Evolutionary conservation across 2,113 vertebrate genomes (phyloP).

Genomic region (Prionailurus bengalensis): DNA sequence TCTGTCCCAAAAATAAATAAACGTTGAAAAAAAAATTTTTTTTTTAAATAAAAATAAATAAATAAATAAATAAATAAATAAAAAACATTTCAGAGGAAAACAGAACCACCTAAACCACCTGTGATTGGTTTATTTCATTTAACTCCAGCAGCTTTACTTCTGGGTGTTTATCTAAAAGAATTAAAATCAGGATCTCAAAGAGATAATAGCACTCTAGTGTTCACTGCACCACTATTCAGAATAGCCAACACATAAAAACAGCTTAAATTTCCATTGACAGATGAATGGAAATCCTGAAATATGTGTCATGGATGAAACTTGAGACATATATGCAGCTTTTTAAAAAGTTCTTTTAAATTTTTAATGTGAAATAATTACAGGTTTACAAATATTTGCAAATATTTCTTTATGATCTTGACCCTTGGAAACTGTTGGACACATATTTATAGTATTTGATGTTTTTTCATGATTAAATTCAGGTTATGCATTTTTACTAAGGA

Average conservation of each 20-base stretch:
- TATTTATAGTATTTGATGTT: neutral
- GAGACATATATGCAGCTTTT: neutral
- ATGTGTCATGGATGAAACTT: neutral
- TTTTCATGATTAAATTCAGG: neutral
- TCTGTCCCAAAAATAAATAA: too few species aligned
- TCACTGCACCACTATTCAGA: neutral
- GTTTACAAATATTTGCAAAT: neutral
- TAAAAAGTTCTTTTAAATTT: neutral
- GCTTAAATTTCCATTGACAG: neutral
- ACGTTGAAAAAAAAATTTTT: too few species aligned
- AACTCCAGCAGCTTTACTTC: neutral
- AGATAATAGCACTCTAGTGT: neutral
- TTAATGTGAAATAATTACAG: neutral
- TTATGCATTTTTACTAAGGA: neutral
- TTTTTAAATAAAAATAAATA: too few species aligned
- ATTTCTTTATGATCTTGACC: neutral
- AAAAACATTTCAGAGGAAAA: too few species aligned
- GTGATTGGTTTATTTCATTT: neutral
- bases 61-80: too few species aligned
- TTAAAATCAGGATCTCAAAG: neutral
- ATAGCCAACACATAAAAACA: neutral
- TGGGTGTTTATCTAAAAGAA: neutral
- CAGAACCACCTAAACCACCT: too few species aligned
- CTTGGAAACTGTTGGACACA: neutral
- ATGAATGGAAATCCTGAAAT: neutral